These are phyloP conservation scores for Albula glossodonta DNA, from an alignment of 2,113 vertebrate species.

Conservation along the genomic window DNA sequence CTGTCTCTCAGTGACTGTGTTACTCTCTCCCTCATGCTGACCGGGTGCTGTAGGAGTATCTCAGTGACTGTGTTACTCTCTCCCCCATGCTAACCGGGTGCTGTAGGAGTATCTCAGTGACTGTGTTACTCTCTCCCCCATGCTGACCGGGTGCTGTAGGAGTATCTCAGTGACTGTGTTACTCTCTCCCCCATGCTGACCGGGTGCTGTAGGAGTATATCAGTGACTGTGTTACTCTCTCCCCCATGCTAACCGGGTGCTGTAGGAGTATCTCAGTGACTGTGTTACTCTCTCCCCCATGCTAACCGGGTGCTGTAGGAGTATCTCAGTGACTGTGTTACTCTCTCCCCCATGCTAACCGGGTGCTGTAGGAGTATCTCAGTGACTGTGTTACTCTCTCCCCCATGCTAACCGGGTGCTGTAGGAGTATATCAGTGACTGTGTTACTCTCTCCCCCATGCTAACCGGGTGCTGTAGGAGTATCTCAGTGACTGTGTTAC, in stretches of 20 bases:
- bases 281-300: slow-evolving; percentile 48
- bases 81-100: no score
- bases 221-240: slow-evolving; percentile 40
- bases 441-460: slow-evolving; percentile 50
- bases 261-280: slow-evolving; percentile 93
- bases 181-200: no score
- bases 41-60: no score
- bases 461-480: slow-evolving; percentile 78
- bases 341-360: slow-evolving; percentile 58
- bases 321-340: slow-evolving; percentile 82
- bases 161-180: no score
- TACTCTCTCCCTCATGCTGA: no score
- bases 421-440: slow-evolving; percentile 94
- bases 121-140: no score
- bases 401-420: slow-evolving; percentile 57
- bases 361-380: slow-evolving; percentile 89
- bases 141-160: no score
- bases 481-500: slow-evolving; percentile 82
- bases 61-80: no score
- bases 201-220: no score
- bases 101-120: no score
- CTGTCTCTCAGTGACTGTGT: not conserved
- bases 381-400: slow-evolving; percentile 63
- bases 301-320: slow-evolving; percentile 78
- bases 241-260: slow-evolving; percentile 57